Evolutionary conservation across 2,113 vertebrate species (phyloP).

Genomic region (Gopherus flavomarginatus): DNA sequence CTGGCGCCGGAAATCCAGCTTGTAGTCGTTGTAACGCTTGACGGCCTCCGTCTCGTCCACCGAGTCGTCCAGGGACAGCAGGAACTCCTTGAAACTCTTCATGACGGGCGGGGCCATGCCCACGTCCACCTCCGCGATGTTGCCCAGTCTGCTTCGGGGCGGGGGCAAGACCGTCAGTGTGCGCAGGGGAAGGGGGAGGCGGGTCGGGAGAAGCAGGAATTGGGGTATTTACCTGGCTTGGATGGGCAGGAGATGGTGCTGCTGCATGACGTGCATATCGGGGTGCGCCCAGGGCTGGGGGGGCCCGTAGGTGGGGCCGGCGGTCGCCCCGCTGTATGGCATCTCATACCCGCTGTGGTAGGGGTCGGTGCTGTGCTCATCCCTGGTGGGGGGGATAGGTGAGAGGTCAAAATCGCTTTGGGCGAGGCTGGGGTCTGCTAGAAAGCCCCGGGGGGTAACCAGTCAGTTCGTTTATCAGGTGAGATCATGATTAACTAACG

Average conservation of each 20-base stretch:
- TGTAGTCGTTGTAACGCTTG: slow-evolving; percentile 94
- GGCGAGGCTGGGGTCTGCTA: not conserved
- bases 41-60: slow-evolving; percentile 94
- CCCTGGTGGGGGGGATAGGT: slow-evolving; percentile 75
- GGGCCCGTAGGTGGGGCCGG: slow-evolving; percentile 91
- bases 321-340: slow-evolving; percentile 87
- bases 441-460: not conserved
- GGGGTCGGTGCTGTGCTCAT: slow-evolving; percentile 90
- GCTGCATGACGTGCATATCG: slow-evolving; percentile 90
- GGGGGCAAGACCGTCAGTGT: not conserved
- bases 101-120: slow-evolving; percentile 89
- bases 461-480: no score
- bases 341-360: slow-evolving; percentile 92
- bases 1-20: slow-evolving; percentile 92
- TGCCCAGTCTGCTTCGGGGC: slow-evolving; percentile 82
- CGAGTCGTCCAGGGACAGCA: slow-evolving; percentile 90
- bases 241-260: slow-evolving; percentile 89
- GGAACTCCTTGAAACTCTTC: slow-evolving; percentile 95
- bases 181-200: fast-evolving
- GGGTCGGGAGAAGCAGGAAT: fast-evolving
- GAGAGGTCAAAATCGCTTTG: not conserved
- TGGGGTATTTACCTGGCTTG: slow-evolving; percentile 86
- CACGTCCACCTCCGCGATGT: slow-evolving; percentile 90
- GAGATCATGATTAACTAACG: no score
- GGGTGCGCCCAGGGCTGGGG: slow-evolving; percentile 94